Evolutionary conservation across 2,113 vertebrate species (phyloP).

Genomic region (Probosciger aterrimus): DNA sequence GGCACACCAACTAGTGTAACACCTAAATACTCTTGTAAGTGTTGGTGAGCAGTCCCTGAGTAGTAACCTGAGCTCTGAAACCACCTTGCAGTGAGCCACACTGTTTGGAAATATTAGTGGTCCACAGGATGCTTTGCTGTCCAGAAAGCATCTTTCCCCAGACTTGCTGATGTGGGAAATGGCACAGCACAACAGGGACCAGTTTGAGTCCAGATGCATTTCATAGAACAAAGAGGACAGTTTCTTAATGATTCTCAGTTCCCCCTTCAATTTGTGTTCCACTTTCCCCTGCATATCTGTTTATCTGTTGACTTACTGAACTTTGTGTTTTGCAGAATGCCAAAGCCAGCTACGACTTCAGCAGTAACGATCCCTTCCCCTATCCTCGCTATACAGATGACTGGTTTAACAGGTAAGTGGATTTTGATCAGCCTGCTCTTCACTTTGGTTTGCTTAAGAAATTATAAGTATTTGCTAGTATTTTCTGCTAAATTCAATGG

Average conservation of each 20-base stretch:
- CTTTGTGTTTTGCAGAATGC: slow-evolving; percentile 89
- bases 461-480: neutral
- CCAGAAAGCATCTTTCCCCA: neutral
- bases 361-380: slow-evolving; percentile 96
- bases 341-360: slow-evolving; percentile 98
- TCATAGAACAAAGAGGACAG: neutral
- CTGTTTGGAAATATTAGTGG: neutral
- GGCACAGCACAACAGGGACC: neutral
- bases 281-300: neutral
- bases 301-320: neutral
- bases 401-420: slow-evolving; percentile 98
- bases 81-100: neutral
- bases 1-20: neutral
- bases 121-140: neutral
- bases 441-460: neutral
- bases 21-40: neutral
- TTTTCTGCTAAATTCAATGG: neutral
- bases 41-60: neutral
- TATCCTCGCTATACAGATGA: slow-evolving; percentile 98
- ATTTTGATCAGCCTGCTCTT: neutral
- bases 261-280: neutral
- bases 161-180: neutral
- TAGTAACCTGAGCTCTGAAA: neutral
- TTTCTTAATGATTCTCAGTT: neutral
- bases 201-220: neutral